Evolutionary conservation across 1,140 invertebrate species (phyloP).

Genomic region (Vollenhovia emeryi): DNA sequence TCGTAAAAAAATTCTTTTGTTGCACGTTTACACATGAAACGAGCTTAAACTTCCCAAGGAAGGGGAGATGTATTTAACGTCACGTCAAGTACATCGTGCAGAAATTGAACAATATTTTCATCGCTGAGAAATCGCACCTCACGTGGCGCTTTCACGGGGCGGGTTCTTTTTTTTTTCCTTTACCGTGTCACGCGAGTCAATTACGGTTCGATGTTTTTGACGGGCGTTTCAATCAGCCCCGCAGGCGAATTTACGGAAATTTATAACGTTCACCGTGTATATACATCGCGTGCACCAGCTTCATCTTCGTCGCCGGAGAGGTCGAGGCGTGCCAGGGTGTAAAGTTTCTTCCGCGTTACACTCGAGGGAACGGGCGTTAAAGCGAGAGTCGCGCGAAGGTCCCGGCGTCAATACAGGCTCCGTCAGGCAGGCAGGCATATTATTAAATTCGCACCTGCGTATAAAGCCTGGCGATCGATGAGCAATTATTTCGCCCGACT

Average conservation of each 20-base stretch:
- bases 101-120: background rate
- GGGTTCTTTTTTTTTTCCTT: background rate
- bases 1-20: background rate
- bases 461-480: constrained; percentile 44
- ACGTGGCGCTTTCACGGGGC: background rate
- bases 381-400: constrained; percentile 6
- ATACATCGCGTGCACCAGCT: background rate
- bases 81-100: background rate
- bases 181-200: background rate
- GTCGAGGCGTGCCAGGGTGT: background rate
- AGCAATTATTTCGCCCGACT: constrained; percentile 54
- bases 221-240: background rate
- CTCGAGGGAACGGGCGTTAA: background rate
- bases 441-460: constrained; percentile 59
- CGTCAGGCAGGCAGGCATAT: constrained; percentile 28
- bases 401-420: constrained; percentile 36
- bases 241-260: background rate
- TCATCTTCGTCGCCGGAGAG: constrained; percentile 6
- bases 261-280: background rate
- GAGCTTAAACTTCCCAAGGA: background rate
- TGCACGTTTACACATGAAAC: background rate
- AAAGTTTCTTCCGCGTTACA: constrained; percentile 42
- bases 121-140: background rate
- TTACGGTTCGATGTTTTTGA: constrained; percentile 18
- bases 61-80: background rate